phyloP scores from a whole-genome alignment of 1,140 invertebrate genomes.

The Neodiprion pinetum region DNA sequence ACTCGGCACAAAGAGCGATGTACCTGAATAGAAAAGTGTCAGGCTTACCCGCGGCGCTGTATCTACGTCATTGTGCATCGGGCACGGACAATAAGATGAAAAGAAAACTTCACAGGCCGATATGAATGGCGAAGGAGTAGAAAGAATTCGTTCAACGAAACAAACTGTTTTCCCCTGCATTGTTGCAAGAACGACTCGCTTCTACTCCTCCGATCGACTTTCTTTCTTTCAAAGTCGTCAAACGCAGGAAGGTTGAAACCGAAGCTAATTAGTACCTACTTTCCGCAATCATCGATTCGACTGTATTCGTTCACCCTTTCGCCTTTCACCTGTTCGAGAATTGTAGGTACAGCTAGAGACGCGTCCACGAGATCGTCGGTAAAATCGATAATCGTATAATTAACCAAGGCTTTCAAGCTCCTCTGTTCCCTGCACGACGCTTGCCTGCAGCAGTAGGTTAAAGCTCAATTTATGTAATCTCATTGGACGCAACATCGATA shows the following conservation, averaged over 20 bases:
- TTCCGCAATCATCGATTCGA: not conserved
- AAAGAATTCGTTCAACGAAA: not conserved
- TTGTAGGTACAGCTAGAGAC: not conserved
- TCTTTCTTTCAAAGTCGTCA: not conserved
- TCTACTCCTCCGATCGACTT: not conserved
- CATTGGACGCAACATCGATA: too few species aligned
- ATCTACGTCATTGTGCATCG: not conserved
- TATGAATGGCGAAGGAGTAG: not conserved
- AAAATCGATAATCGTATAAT: not conserved
- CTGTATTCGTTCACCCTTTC: not conserved
- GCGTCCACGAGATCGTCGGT: not conserved
- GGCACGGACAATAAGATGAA: not conserved
- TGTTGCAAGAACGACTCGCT: not conserved
- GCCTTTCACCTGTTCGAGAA: not conserved
- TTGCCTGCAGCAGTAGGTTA: too few species aligned
- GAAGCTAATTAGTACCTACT: not conserved
- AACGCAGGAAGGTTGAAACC: not conserved
- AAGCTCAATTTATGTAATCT: too few species aligned
- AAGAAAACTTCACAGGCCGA: conserved; percentile 5
- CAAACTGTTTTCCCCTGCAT: not conserved
- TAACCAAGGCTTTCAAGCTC: not conserved
- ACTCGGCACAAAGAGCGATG: not conserved
- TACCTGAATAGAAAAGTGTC: conserved; percentile 1
- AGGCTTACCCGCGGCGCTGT: not conserved
- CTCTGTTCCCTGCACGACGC: not conserved